Percentiles rank a stretch among this genome's conserved stretches.
Conservation (phyloP, 2,113 vertebrate species). For the Saguinus imperator region DNA sequence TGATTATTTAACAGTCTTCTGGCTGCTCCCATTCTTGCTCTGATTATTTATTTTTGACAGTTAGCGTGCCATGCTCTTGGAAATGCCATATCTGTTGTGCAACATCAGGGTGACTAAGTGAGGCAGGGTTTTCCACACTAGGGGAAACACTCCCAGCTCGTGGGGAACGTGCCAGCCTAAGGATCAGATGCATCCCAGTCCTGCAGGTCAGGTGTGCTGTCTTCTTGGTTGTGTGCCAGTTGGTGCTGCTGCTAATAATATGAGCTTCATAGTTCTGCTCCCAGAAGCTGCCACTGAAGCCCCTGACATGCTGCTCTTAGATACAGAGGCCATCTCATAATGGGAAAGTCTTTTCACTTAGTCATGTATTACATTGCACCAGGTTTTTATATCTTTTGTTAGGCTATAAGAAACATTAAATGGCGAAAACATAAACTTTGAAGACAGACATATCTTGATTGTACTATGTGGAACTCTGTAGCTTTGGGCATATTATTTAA, state of each 20-base stretch:
- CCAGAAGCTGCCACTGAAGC: neutral
- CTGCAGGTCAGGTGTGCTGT: neutral
- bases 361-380: neutral
- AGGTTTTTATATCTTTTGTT: neutral
- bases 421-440: neutral
- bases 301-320: neutral
- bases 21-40: neutral
- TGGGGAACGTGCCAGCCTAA: neutral
- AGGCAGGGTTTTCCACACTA: neutral
- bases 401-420: neutral
- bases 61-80: conserved; percentile 8
- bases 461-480: neutral
- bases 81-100: neutral
- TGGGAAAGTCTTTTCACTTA: neutral
- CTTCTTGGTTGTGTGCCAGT: neutral
- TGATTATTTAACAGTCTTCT: neutral
- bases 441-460: neutral
- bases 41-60: neutral
- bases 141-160: neutral
- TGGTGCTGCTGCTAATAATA: neutral
- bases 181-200: neutral
- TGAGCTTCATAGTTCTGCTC: neutral
- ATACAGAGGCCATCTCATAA: neutral
- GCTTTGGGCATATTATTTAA: neutral
- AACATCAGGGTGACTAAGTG: conserved; percentile 42